These are phyloP conservation scores for Chelonus formosanus DNA, from an alignment of 2,888 invertebrate species.

Conservation along the genomic window DNA sequence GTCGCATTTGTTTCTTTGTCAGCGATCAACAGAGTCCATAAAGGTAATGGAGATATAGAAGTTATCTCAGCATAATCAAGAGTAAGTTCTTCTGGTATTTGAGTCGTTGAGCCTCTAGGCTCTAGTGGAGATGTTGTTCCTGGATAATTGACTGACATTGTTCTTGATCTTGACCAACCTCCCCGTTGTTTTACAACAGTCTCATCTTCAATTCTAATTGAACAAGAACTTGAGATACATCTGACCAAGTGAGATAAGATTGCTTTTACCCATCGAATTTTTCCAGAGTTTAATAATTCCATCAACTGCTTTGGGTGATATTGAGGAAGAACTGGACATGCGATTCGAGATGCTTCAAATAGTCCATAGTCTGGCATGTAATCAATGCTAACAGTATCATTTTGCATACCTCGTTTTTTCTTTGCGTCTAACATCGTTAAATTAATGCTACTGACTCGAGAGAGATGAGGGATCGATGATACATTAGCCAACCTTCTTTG, in stretches of 20 bases:
- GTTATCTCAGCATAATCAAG: slow-evolving; percentile 95
- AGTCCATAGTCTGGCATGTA: slow-evolving; percentile 94
- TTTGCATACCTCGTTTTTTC: slow-evolving; percentile 69
- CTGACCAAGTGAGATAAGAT: slow-evolving; percentile 96
- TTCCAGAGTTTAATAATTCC: slow-evolving; percentile 97
- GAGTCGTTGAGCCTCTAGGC: slow-evolving; percentile 79
- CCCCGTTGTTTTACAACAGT: slow-evolving; percentile 65
- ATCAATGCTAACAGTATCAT: slow-evolving; percentile 68
- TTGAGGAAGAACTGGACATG: slow-evolving; percentile 97
- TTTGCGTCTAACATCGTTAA: slow-evolving; percentile 81
- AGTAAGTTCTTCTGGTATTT: slow-evolving; percentile 86
- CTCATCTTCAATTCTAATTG: slow-evolving; percentile 66
- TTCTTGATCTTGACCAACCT: slow-evolving; percentile 85
- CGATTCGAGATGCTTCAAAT: slow-evolving; percentile 96
- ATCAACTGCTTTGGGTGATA: slow-evolving; percentile 99
- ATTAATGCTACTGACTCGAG: slow-evolving; percentile 85
- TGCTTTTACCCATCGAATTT: slow-evolving; percentile 97
- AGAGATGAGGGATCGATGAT: slow-evolving; percentile 82
- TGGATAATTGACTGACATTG: slow-evolving; percentile 87
- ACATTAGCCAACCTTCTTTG: slow-evolving; percentile 76
- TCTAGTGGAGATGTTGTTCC: slow-evolving; percentile 82
- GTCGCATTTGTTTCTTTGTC: slow-evolving; percentile 78
- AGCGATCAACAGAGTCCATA: slow-evolving; percentile 95
- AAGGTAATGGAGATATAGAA: slow-evolving; percentile 96
- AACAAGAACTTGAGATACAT: slow-evolving; percentile 70